Evolutionary conservation across 2,113 vertebrate species (phyloP), one percentile per base, ranked within the genome.

Genomic region (Circaetus cinerascens): DNA sequence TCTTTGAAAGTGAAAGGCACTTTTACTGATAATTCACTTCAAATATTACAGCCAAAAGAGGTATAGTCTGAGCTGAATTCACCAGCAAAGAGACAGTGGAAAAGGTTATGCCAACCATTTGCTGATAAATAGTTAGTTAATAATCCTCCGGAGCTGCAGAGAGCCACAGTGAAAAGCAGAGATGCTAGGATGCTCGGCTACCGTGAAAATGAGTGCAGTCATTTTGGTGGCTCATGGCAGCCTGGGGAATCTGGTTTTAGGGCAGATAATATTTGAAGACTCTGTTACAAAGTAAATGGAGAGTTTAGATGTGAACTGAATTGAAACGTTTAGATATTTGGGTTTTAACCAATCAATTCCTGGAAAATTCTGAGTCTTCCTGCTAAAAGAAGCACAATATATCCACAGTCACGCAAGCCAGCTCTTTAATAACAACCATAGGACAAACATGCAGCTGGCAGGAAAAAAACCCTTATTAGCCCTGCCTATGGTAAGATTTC

Each of bases 141-240:
- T 45, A 79, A 88, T 29, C 30, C 53, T 79, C 69, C 41, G 40
- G 53, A 91, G 56, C 56, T 72, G 62, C 45, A 71, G 40, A 64
- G 23, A n/a, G 76, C 59, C 12, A 1, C 0, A 0, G 45, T 45
- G 41, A 73, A 80, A 74, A 90, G 82, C 1, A 0, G 41, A 69
- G 56, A 46, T 34, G 56, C 17, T 21, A 22, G 55, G 30, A 56
- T 51, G 84, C 81, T 90, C 88, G 73, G 74, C 12, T 7, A 73
- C 51, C 0, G 1, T 86, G 88, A 86, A 95, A 92, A 92, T 26
- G 30, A 86, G 51, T 2, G 51, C 45, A 56, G 91, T 67, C 46
- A 22, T 62, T 87, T 13, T 13, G 60, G 46, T 86, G 78, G 56
- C 86, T 87, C 86, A 46, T 0, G 0, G 76, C 64, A 93, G 76